Percentiles rank a stretch among this genome's conserved stretches.
phyloP scores from a whole-genome alignment of 2,888 invertebrate species.

The Scaptomyza caliginosa region DNA sequence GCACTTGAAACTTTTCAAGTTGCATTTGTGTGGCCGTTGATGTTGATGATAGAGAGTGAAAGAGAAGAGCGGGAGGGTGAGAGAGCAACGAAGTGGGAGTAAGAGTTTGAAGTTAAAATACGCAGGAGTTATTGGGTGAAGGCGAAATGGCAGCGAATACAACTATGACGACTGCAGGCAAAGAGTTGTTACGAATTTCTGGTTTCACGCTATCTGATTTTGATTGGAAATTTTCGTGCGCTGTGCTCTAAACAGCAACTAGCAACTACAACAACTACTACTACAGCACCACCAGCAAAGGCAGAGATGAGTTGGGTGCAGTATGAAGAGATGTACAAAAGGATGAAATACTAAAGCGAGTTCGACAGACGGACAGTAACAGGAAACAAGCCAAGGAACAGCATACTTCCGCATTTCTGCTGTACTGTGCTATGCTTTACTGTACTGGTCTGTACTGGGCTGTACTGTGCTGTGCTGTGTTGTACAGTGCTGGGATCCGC shows the following conservation, averaged over 20 bases:
- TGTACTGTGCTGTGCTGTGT: conserved; percentile 23
- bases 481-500: conserved; percentile 35
- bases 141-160: conserved; percentile 1
- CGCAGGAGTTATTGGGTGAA: conserved; percentile 9
- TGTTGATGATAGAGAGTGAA: neutral
- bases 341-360: conserved; percentile 20
- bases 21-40: conserved; percentile 22
- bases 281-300: no score
- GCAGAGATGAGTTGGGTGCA: conserved; percentile 5
- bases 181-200: conserved; percentile 70
- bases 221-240: conserved; percentile 75
- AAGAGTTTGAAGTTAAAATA: neutral
- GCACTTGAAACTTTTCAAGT: conserved; percentile 47
- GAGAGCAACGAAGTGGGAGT: neutral
- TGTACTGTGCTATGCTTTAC: conserved; percentile 26
- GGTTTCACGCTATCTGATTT: conserved; percentile 75
- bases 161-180: conserved; percentile 55
- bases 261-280: neutral
- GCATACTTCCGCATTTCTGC: conserved; percentile 59
- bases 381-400: conserved; percentile 63
- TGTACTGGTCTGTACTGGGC: conserved; percentile 21
- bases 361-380: conserved; percentile 27
- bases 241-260: conserved; percentile 40
- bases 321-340: conserved; percentile 14
- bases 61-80: neutral